Base-by-base conservation (phyloP, 2,888 invertebrate species). In the Watsonalla cultraria region DNA sequence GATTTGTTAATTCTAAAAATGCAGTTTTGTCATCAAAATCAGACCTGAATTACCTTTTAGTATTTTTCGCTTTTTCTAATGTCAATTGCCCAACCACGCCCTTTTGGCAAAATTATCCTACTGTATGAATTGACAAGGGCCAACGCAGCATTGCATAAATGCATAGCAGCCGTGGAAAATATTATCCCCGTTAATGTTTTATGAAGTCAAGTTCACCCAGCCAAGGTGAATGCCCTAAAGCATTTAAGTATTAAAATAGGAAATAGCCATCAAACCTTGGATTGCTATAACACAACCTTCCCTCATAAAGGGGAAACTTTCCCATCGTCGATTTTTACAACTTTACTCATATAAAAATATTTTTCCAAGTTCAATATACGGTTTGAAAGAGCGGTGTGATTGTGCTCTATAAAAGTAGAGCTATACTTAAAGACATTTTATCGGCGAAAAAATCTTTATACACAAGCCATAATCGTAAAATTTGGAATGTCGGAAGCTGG, bases 401-500 rank as follows among this genome's bases (percentile, higher is more conserved):
- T 63, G 53, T 54, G 51, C 46, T 46, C 52, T 53, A 55, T 56
- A 57, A 54, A 57, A 57, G 54, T 65, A 61, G 59, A 64, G 55
- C 51, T 51, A 52, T 54, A 55, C 54, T 57, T 52, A 35, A 61
- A 54, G 53, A 58, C 37, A 58, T 58, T 66, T 63, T 62, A 61
- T 64, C 49, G 58, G 33, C 47, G 24, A 60, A 58, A 59, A 59
- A 59, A 54, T 52, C 37, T 60, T 60, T 61, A 61, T 45, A 57
- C 49, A 39, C 51, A 15, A 50, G 54, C 53, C 57, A 56, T 59
- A 59, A 64, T 59, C 64, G 55, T 66, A 67, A 68, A 65, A 56
- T 11, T 7, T 42, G 47, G 34, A 52, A 56, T 48, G 53, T 54
- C 52, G 57, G 56, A 58, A 64, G 55, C 56, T 58, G 53, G 53